Percentiles rank a stretch among this genome's conserved stretches.
phyloP scores from a whole-genome alignment of 2,113 vertebrate species.

The Eptesicus fuscus region DNA sequence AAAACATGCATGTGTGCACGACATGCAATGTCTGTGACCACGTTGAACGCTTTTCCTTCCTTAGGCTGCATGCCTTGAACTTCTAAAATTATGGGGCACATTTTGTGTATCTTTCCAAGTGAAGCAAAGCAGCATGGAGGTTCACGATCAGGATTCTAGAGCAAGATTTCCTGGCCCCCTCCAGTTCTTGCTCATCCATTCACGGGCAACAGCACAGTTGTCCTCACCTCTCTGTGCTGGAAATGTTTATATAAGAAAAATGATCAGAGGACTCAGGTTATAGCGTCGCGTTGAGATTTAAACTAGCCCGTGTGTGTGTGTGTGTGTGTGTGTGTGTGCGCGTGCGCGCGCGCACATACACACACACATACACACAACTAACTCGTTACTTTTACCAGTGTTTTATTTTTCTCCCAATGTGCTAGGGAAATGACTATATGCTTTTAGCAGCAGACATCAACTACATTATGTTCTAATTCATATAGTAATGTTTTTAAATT shows the following conservation, averaged over 20 bases:
- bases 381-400: neutral
- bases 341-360: neutral
- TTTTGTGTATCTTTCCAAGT: neutral
- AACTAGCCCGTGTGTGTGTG: neutral
- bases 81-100: neutral
- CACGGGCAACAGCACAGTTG: neutral
- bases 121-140: accelerated
- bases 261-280: neutral
- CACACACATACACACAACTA: neutral
- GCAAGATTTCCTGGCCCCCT: neutral
- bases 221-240: neutral
- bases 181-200: neutral
- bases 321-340: neutral
- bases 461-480: neutral
- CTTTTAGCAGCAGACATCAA: neutral
- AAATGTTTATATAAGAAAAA: neutral
- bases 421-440: neutral
- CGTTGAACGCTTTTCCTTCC: neutral
- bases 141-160: neutral
- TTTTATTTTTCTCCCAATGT: neutral
- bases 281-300: neutral
- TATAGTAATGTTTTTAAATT: neutral
- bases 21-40: neutral
- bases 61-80: neutral
- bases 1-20: neutral